Base-by-base conservation (phyloP, 2,113 vertebrate genomes). In the Furnarius figulus region DNA sequence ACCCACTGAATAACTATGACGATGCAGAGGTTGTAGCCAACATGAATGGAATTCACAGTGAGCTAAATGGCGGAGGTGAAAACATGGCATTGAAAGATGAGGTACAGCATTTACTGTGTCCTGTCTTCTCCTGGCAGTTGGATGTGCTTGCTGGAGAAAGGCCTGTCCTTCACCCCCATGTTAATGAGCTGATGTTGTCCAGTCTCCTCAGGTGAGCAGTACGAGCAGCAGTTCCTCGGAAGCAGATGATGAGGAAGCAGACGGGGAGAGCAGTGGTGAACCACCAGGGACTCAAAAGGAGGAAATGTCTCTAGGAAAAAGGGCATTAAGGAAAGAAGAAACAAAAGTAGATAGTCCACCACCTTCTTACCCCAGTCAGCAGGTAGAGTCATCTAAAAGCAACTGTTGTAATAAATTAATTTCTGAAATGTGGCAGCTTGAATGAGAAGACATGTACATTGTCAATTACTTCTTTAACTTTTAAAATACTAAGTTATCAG, bases 161-260 rank as follows among this genome's bases (percentile, higher is more conserved):
- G 35, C 13, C 27, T 52, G 23, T 71, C 49, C 47, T 55, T 72
- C 66, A 30, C 11, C 27, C 9, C 22, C 6, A 0, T 65, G 27
- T 50, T 68, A 90, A 93, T 85, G 40, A 79, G 86, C 12, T 92
- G 0, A 39, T 72, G 35, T 88, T 82, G 62, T 90, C n/a, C 95
- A 99, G 99, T 99, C 99, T 93, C 98, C 98, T 73, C 98, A 98
- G 97, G 98, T 97, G 35, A 99, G 99, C 97, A 99, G 99, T 89
- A 99, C 98, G 93, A 99, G 99, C 88, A 98, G 99, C 89, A 99
- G 99, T 67, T 99, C 99, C 55, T 99, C 99, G 4, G 99, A 99
- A 91, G 99, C 98, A 20, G 99, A 99, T 14, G 99, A 99, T 35
- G 99, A 99, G 89, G 99, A 99, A 93, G 98, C 96, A 0, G 98